Evolutionary conservation across 2,797 vertebrate species (phyloP).

Genomic region (Eleutherodactylus coqui): DNA sequence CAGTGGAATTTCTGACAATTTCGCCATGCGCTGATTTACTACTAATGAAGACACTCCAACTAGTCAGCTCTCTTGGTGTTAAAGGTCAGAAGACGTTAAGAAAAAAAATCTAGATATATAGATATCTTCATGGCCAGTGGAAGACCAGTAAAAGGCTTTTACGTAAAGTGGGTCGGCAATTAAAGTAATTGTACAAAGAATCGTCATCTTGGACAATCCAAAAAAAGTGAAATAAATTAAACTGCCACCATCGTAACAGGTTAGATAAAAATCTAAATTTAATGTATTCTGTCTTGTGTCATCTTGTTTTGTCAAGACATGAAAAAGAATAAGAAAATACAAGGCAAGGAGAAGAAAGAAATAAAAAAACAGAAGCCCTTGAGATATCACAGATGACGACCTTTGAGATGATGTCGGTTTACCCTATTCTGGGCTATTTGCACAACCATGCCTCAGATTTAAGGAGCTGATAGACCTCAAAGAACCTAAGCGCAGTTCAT

Average conservation of each 20-base stretch:
- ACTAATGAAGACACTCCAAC: conserved; percentile 82
- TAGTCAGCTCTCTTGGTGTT: conserved; percentile 72
- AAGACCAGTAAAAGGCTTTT: conserved; percentile 68
- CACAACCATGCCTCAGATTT: conserved; percentile 84
- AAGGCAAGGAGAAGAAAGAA: conserved; percentile 76
- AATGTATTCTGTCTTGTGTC: conserved; percentile 90
- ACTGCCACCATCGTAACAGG: conserved; percentile 80
- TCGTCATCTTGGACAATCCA: conserved; percentile 74
- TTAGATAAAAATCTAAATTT: conserved; percentile 87
- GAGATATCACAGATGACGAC: conserved; percentile 88
- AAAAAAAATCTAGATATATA: conserved; percentile 59
- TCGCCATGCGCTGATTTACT: conserved; percentile 79
- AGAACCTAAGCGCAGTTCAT: conserved; percentile 76
- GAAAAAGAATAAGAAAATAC: conserved; percentile 95
- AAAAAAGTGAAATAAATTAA: conserved; percentile 73
- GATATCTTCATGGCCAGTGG: conserved; percentile 70
- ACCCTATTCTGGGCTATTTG: conserved; percentile 86
- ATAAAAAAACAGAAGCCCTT: conserved; percentile 75
- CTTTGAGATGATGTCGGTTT: conserved; percentile 92
- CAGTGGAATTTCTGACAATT: conserved; percentile 79
- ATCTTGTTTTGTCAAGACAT: conserved; percentile 94
- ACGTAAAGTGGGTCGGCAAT: conserved; percentile 77
- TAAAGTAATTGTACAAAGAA: conserved; percentile 79
- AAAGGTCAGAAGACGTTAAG: conserved; percentile 81
- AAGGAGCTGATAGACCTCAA: conserved; percentile 81